Evolutionary conservation across 1,140 invertebrate species (phyloP).

Genomic region (Procambarus clarkii): DNA sequence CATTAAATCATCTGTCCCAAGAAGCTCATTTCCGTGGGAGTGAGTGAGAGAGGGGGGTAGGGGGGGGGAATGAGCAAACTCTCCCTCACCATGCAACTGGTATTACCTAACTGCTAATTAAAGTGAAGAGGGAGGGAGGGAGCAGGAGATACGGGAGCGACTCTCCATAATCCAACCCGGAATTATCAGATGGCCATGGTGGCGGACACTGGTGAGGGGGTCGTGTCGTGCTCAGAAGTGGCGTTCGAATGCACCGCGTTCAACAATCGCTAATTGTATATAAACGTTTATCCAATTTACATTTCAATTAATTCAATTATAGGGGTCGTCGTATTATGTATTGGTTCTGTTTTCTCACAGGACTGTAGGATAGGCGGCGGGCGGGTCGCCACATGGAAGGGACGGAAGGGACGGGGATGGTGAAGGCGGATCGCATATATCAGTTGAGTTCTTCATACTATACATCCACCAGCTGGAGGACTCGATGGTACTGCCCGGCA

Average conservation of each 20-base stretch:
- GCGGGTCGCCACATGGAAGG: slow-evolving; percentile 4
- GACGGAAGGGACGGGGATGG: no score
- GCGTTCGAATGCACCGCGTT: no score
- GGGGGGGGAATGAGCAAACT: slow-evolving; percentile 30
- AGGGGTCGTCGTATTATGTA: neutral
- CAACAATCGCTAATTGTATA: no score
- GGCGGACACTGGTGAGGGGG: slow-evolving; percentile 10
- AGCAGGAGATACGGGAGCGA: neutral
- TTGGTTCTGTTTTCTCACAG: no score
- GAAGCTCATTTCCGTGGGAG: slow-evolving; percentile 32
- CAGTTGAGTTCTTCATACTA: neutral
- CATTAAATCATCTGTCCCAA: slow-evolving; percentile 32
- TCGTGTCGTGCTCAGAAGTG: neutral
- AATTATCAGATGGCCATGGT: slow-evolving; percentile 31
- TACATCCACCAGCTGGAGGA: neutral
- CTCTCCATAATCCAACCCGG: slow-evolving; percentile 29
- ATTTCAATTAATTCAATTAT: slow-evolving; percentile 38
- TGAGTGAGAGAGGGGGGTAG: no score
- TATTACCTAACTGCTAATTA: slow-evolving; percentile 9
- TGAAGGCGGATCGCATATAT: slow-evolving; percentile 4
- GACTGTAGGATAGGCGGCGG: neutral
- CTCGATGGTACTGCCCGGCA: neutral
- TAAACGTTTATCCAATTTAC: slow-evolving; percentile 14
- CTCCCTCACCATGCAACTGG: slow-evolving; percentile 12
- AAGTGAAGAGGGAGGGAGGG: neutral